Evolutionary conservation across 2,888 invertebrate genomes (phyloP).

Genomic region (Sacculina carcini): DNA sequence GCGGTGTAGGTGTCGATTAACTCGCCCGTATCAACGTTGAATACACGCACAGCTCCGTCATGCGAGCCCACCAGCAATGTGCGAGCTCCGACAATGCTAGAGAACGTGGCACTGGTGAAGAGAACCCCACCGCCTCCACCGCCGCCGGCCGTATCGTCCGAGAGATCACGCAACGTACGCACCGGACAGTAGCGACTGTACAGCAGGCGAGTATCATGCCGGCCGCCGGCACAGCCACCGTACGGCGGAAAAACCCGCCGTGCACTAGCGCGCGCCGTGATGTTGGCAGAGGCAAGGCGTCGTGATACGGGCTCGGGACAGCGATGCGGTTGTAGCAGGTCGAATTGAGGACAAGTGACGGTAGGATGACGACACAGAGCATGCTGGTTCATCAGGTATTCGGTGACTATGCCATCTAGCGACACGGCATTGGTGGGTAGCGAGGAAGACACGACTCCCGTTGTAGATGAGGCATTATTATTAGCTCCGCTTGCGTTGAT

Average conservation of each 20-base stretch:
- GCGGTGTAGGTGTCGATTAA: constrained; percentile 17
- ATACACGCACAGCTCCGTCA: constrained; percentile 65
- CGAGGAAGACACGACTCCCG: constrained; percentile 4
- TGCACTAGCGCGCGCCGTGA: constrained; percentile 33
- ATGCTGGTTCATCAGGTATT: constrained; percentile 90
- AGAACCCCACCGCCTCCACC: too few relatives aligned
- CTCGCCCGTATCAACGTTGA: constrained; percentile 50
- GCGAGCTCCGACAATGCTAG: constrained; percentile 29
- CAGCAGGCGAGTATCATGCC: constrained; percentile 50
- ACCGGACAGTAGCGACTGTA: constrained; percentile 56
- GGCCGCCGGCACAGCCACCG: constrained; percentile 28
- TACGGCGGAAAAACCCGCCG: constrained; percentile 24
- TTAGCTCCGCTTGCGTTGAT: background rate
- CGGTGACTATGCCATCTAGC: constrained; percentile 75
- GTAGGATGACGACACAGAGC: constrained; percentile 94
- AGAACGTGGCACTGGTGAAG: constrained; percentile 45
- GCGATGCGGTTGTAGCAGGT: constrained; percentile 78
- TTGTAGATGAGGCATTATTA: constrained; percentile 6
- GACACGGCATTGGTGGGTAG: constrained; percentile 26
- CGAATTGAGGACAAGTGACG: constrained; percentile 88
- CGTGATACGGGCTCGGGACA: constrained; percentile 66
- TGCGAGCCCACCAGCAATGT: constrained; percentile 64
- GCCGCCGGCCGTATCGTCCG: constrained; percentile 39
- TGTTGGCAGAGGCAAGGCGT: constrained; percentile 38
- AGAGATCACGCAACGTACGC: constrained; percentile 31